A percentile compares a stretch with the other conserved stretches of the same genome.
These are phyloP conservation scores for Triplophysa tibetana DNA, from an alignment of 2,113 vertebrate species.

Conservation along the genomic window DNA sequence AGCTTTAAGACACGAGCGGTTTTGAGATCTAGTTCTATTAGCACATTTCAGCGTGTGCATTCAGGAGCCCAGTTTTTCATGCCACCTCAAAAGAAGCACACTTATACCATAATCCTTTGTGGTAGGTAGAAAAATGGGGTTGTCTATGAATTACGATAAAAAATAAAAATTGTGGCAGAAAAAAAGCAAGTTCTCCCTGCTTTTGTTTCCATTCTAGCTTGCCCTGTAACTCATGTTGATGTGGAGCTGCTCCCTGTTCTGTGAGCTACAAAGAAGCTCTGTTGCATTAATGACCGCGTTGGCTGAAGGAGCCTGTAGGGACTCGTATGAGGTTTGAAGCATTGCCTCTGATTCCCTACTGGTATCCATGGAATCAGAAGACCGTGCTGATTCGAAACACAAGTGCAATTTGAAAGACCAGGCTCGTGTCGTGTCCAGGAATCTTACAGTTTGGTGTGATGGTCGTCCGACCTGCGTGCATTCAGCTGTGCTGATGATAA, in stretches of 20 bases:
- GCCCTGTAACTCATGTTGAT: constrained; percentile 30
- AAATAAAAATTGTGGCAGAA: too few relatives aligned
- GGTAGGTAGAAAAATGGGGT: constrained; percentile 52
- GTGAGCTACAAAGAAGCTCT: constrained; percentile 47
- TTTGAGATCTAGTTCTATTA: not conserved
- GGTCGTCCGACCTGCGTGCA: not conserved
- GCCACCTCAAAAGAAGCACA: constrained; percentile 36
- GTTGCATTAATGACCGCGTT: constrained; percentile 66
- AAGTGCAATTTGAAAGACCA: constrained; percentile 32
- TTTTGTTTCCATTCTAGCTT: constrained; percentile 42
- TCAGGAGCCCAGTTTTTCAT: not conserved
- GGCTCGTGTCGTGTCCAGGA: not conserved
- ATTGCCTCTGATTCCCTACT: constrained; percentile 37
- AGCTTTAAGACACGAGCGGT: constrained; percentile 19
- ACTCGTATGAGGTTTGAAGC: constrained; percentile 61
- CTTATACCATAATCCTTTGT: constrained; percentile 36
- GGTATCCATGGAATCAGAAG: constrained; percentile 52
- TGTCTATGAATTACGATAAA: constrained; percentile 54
- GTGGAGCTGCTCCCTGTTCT: constrained; percentile 52
- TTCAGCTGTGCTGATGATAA: not conserved
- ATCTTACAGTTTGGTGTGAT: not conserved
- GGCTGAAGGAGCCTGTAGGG: constrained; percentile 47
- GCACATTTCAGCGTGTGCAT: not conserved
- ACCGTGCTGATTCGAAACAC: constrained; percentile 31
- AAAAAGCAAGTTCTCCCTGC: constrained; percentile 44